phyloP scores from a whole-genome alignment of 2,888 invertebrate species.

The Calliphora vomitoria region DNA sequence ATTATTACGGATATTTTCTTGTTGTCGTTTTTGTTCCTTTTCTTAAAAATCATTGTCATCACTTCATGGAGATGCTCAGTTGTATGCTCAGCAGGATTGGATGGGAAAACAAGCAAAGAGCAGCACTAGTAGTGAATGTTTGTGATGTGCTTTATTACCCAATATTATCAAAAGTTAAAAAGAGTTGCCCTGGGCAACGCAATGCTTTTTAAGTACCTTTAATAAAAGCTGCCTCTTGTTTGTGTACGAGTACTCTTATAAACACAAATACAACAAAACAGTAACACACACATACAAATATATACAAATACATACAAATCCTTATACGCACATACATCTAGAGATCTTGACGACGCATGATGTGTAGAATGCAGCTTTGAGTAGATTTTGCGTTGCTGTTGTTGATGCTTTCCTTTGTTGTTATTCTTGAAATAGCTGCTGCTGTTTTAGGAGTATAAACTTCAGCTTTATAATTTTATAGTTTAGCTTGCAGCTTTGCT shows the following conservation, averaged over 20 bases:
- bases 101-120: neutral
- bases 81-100: neutral
- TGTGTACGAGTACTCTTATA: neutral
- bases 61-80: neutral
- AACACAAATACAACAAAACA: neutral
- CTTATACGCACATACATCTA: neutral
- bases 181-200: conserved; percentile 66
- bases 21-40: conserved; percentile 17
- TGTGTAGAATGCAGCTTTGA: neutral
- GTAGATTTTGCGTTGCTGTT: conserved; percentile 1
- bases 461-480: conserved; percentile 52
- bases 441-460: conserved; percentile 33
- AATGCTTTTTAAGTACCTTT: conserved; percentile 42
- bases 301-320: no score
- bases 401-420: neutral
- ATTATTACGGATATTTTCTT: neutral
- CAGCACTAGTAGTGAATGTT: neutral
- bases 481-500: conserved; percentile 47
- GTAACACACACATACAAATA: neutral
- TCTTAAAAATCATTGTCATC: conserved; percentile 31
- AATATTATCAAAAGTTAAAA: conserved; percentile 66
- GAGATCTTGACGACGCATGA: neutral
- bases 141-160: conserved; percentile 59
- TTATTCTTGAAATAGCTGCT: neutral
- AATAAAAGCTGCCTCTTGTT: conserved; percentile 59